Percentiles rank a stretch among this genome's conserved stretches.
These are phyloP conservation scores for Diphyllodes magnificus DNA, from an alignment of 2,113 vertebrate species.

Conservation along the genomic window DNA sequence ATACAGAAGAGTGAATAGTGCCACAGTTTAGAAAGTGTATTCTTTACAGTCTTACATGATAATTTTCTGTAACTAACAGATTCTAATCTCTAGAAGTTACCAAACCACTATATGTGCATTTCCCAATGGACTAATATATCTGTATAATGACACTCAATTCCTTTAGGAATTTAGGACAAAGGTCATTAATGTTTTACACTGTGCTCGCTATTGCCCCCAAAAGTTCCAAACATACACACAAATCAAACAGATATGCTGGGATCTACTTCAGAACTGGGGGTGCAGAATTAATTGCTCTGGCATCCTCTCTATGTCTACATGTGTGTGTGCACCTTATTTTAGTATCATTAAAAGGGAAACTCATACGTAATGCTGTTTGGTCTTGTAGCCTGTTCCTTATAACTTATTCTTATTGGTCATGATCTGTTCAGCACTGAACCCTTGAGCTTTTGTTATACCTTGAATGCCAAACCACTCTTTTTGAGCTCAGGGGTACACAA, in stretches of 20 bases:
- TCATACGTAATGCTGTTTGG: background rate
- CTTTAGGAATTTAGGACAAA: background rate
- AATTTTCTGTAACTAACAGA: background rate
- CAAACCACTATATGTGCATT: background rate
- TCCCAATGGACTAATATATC: background rate
- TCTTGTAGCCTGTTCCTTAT: background rate
- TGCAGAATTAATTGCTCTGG: background rate
- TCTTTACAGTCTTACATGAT: background rate
- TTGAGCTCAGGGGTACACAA: background rate
- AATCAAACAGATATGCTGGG: background rate
- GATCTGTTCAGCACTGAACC: background rate
- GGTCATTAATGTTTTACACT: background rate
- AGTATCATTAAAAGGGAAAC: background rate
- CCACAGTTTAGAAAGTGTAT: background rate
- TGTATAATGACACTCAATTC: background rate
- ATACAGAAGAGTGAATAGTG: background rate
- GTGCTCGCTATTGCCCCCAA: rapidly evolving
- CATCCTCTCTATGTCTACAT: background rate
- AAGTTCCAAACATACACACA: background rate
- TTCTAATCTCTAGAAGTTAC: background rate
- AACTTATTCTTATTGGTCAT: background rate
- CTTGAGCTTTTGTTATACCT: background rate
- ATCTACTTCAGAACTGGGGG: background rate
- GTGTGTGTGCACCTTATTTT: background rate
- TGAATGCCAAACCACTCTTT: background rate